Evolutionary conservation across 2,888 invertebrate genomes (phyloP).

Genomic region (Ennomos quercinarius): DNA sequence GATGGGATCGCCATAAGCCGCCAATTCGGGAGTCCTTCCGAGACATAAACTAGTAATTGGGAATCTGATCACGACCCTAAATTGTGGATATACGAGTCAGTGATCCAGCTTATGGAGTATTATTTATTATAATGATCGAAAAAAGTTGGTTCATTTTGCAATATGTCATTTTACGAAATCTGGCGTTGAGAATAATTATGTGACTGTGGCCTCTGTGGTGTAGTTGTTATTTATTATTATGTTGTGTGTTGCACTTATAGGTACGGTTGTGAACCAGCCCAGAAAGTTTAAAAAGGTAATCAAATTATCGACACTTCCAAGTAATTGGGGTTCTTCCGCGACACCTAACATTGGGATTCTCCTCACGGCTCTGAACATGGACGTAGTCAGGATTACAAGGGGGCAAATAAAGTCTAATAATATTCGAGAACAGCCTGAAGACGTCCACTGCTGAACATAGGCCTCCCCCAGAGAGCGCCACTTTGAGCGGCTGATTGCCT

Average conservation of each 20-base stretch:
- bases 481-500: no score
- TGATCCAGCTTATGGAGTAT: neutral
- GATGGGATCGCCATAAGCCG: constrained; percentile 32
- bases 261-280: neutral
- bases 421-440: no score
- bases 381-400: constrained; percentile 13
- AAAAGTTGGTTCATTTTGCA: no score
- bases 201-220: no score
- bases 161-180: no score
- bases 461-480: no score
- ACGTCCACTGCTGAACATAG: no score
- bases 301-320: constrained; percentile 26
- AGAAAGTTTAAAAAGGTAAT: constrained; percentile 24
- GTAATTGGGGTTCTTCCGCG: constrained; percentile 23
- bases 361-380: constrained; percentile 18
- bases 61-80: constrained; percentile 25
- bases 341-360: constrained; percentile 17
- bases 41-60: constrained; percentile 34
- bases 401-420: no score
- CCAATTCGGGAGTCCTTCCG: constrained; percentile 29
- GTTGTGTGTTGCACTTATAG: no score
- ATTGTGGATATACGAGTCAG: constrained; percentile 10
- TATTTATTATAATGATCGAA: no score
- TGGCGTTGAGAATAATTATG: no score
- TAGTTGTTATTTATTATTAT: no score